These are phyloP conservation scores for Tragulus kanchil DNA, from an alignment of 2,113 vertebrate genomes.

Conservation along the genomic window DNA sequence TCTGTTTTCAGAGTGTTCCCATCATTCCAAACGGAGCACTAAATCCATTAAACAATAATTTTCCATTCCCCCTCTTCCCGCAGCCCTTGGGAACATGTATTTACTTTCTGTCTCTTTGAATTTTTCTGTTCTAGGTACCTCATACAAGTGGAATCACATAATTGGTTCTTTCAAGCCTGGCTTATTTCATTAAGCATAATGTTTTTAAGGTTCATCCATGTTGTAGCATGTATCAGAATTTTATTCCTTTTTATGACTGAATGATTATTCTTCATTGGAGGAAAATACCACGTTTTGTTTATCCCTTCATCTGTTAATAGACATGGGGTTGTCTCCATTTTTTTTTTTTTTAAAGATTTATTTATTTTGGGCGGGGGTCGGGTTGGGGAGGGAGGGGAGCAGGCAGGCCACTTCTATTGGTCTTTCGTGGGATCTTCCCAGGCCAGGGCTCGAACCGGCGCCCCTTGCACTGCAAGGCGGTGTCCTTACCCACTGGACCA, in stretches of 20 bases:
- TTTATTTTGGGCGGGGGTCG: too few species aligned
- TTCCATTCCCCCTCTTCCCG: not conserved
- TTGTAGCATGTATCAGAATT: conserved; percentile 16
- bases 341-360: not conserved
- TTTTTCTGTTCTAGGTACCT: not conserved
- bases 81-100: not conserved
- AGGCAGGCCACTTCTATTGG: too few species aligned
- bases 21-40: not conserved
- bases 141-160: not conserved
- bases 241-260: not conserved
- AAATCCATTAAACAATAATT: not conserved
- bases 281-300: conserved; percentile 26
- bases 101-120: not conserved
- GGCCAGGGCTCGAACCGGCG: too few species aligned
- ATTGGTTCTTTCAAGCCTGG: not conserved
- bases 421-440: too few species aligned
- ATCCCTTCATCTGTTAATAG: conserved; percentile 8
- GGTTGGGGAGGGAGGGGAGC: too few species aligned
- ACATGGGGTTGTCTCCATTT: not conserved
- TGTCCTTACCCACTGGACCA: too few species aligned
- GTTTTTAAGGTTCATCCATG: not conserved
- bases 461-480: too few species aligned
- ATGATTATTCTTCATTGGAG: not conserved
- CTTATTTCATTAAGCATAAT: not conserved
- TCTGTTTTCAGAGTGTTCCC: not conserved